Evolutionary conservation across 2,888 invertebrate species (phyloP), one percentile per base, ranked within the genome.

Genomic region (Synanthedon myopaeformis): DNA sequence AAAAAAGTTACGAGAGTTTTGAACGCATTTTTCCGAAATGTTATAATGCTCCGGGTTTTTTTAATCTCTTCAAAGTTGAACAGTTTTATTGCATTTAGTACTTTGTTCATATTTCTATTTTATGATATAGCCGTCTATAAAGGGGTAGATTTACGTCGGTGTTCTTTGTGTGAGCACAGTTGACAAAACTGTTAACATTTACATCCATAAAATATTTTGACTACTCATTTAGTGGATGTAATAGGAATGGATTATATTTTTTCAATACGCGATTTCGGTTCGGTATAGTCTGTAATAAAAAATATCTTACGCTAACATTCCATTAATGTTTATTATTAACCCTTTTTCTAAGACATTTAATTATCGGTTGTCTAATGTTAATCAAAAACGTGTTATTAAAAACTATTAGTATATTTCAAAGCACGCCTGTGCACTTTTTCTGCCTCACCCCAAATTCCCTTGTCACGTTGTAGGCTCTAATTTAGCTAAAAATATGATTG

Each of bases 131-230:
- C 76, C 79, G 77, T 66, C 59, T 70, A 71, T 76, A 75, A 79
- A 82, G 72, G 72, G 58, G 59, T 70, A 75, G 76, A 80, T 81
- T 80, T 80, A 83, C 77, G 78, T 83, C 82, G 80, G 77, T 67
- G 51, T 49, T 72, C 67, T 82, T 86, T 85, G 79, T 83, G 79
- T 74, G 81, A 84, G 81, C 79, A 69, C 69, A 65, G 75, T 78
- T 79, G 75, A 87, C 82, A 84, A 83, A 79, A 82, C 82, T 86
- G 86, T 83, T 82, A 85, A 86, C 84, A 79, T 82, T 71, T 71
- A 72, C 68, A 67, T 66, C 75, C 77, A 79, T 86, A 85, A 85
- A 87, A 87, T 87, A 86, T 87, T 86, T 86, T 84, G 86, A 86
- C 82, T 80, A 73, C 82, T 82, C 74, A 73, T 72, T 83, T 77